Evolutionary conservation across 1,140 invertebrate genomes (phyloP).

Genomic region (Centruroides sculpturatus): DNA sequence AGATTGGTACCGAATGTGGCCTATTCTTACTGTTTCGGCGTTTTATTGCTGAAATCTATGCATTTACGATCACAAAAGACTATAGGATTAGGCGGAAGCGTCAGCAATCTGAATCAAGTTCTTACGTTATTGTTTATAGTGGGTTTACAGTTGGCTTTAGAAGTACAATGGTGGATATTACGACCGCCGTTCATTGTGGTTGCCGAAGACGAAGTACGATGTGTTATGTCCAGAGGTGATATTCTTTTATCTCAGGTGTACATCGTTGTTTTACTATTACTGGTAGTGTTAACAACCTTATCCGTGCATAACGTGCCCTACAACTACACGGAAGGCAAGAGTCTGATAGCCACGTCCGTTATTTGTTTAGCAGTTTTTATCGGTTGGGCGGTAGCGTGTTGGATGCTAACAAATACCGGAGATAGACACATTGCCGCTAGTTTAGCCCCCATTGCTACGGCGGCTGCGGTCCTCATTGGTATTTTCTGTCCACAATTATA

Average conservation of each 20-base stretch:
- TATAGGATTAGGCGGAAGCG: slow-evolving; percentile 28
- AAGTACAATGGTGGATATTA: slow-evolving; percentile 25
- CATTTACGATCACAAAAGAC: slow-evolving; percentile 25
- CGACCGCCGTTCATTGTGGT: background rate
- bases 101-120: slow-evolving; percentile 28
- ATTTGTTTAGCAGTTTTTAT: slow-evolving; percentile 23
- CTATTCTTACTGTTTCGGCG: slow-evolving; percentile 25
- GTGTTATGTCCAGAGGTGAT: slow-evolving; percentile 13
- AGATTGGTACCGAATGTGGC: slow-evolving; percentile 24
- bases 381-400: slow-evolving; percentile 23
- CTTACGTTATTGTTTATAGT: slow-evolving; percentile 29
- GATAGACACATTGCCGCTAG: slow-evolving; percentile 23
- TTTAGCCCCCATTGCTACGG: slow-evolving; percentile 22
- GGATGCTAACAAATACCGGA: slow-evolving; percentile 16
- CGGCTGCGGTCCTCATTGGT: slow-evolving; percentile 22
- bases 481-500: slow-evolving; percentile 21
- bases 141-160: slow-evolving; percentile 27
- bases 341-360: slow-evolving; percentile 23
- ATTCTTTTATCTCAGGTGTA: slow-evolving; percentile 27
- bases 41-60: slow-evolving; percentile 30
- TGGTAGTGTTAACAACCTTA: slow-evolving; percentile 24
- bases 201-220: background rate
- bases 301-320: slow-evolving; percentile 23
- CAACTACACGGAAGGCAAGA: slow-evolving; percentile 27
- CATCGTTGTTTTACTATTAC: slow-evolving; percentile 21